Percentiles rank a stretch among this genome's conserved stretches.
Evolutionary conservation across 2,797 vertebrate species (phyloP).

Genomic region (Xiphorhynchus erythropygius): DNA sequence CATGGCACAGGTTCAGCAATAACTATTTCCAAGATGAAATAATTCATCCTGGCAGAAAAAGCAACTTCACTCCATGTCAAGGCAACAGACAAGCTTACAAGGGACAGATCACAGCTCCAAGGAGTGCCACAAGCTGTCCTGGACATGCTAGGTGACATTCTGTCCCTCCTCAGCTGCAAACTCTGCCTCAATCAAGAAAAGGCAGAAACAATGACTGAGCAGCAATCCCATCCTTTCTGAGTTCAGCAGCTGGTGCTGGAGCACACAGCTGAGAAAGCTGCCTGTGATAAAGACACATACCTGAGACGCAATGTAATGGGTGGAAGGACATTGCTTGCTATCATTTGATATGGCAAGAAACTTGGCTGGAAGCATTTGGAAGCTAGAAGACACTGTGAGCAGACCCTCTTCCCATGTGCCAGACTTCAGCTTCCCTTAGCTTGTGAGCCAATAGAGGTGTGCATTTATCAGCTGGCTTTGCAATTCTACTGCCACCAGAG

Average conservation of each 20-base stretch:
- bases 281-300: not conserved
- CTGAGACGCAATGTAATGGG: rapidly evolving
- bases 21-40: not conserved
- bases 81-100: not conserved
- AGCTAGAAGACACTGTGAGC: not conserved
- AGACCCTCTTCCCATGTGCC: not conserved
- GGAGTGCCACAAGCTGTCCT: not conserved
- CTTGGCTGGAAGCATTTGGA: not conserved
- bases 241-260: not conserved
- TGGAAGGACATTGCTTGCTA: not conserved
- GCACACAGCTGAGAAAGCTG: not conserved
- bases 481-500: not conserved
- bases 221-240: not conserved
- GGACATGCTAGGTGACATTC: no score
- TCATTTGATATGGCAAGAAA: not conserved
- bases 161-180: not conserved
- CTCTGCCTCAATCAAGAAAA: not conserved
- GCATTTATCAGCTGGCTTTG: not conserved
- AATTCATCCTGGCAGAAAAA: not conserved
- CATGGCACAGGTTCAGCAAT: not conserved
- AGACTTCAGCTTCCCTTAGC: not conserved
- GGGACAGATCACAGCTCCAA: not conserved
- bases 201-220: not conserved
- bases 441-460: not conserved
- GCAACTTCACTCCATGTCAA: not conserved